Evolutionary conservation across 2,113 vertebrate genomes (phyloP).

Genomic region (Camelus dromedarius): DNA sequence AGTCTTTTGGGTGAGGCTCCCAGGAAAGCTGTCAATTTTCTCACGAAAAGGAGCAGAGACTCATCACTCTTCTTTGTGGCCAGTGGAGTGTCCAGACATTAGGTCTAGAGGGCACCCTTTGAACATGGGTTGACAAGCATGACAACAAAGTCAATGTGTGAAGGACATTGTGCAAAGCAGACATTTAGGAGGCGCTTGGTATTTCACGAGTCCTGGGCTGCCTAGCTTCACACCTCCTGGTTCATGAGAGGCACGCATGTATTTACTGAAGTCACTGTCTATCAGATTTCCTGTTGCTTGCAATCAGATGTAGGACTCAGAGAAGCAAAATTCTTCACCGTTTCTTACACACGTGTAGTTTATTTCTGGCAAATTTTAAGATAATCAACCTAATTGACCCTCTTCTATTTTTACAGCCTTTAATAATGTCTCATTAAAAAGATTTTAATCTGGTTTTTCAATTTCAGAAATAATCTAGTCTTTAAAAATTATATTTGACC

Average conservation of each 20-base stretch:
- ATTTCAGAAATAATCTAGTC: background rate
- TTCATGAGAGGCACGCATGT: background rate
- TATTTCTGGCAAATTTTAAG: background rate
- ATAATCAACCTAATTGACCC: background rate
- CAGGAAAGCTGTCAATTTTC: background rate
- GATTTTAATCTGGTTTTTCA: background rate
- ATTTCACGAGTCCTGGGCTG: background rate
- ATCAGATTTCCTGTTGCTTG: background rate
- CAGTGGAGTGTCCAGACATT: background rate
- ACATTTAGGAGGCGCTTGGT: background rate
- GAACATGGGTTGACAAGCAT: background rate
- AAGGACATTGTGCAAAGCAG: background rate
- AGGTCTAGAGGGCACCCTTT: background rate
- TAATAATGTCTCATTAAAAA: background rate
- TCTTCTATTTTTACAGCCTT: background rate
- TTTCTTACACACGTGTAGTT: background rate
- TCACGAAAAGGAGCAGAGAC: background rate
- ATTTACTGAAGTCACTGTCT: background rate
- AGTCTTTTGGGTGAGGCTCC: background rate
- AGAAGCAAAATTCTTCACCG: background rate
- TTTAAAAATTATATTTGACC: background rate
- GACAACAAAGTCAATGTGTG: background rate
- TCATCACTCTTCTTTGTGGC: background rate
- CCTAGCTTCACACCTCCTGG: background rate
- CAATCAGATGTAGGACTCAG: background rate